Base-by-base conservation (phyloP, 2,797 vertebrate genomes). In the Dromococcyx pavoninus region DNA sequence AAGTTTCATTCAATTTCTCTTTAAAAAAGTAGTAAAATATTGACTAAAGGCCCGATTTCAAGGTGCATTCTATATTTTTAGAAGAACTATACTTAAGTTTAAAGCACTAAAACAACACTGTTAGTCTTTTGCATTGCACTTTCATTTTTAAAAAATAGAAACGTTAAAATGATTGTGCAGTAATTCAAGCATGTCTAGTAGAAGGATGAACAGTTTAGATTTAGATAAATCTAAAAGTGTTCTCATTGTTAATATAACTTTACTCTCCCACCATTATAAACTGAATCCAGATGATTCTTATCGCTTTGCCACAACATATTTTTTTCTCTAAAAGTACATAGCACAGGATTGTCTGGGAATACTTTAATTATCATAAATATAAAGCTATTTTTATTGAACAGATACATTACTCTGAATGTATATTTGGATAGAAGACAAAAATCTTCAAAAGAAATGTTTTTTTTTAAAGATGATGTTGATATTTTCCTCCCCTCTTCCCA, bases 201-300 rank as follows among this genome's bases (percentile, higher is more conserved):
- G 43, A 93, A 84, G 11, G 23, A 90, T 94, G 94, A 96, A 90
- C 86, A 91, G 28, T 94, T 93, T 95, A 93, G 64, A 66, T 84
- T 65, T 33, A 81, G 8, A 18, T 88, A 88, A 91, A 84, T 66
- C 33, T 62, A 69, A 86, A 50, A 72, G 56, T 19, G 22, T 79
- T 95, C 51, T 50, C 19, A 11, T 78, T 86, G 48, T 69, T 78
- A 61, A 13, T 50, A 32, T 48, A 22, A 53, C 28, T 81, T 81
- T 88, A 73, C 25, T 86, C 54, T 88, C 83, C 76, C 86, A 93
- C 43, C 44, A 89, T 57, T 83, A 56, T 56, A 94, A 95, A 95
- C 13, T 2, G 12, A 91, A 79, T 81, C 90, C 94, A 96, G 94
- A 96, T 94, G 88, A 93, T 84, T 84, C 35, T 78, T 93, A 86